phyloP scores from a whole-genome alignment of 2,797 vertebrate genomes.

The Myotis planiceps region DNA sequence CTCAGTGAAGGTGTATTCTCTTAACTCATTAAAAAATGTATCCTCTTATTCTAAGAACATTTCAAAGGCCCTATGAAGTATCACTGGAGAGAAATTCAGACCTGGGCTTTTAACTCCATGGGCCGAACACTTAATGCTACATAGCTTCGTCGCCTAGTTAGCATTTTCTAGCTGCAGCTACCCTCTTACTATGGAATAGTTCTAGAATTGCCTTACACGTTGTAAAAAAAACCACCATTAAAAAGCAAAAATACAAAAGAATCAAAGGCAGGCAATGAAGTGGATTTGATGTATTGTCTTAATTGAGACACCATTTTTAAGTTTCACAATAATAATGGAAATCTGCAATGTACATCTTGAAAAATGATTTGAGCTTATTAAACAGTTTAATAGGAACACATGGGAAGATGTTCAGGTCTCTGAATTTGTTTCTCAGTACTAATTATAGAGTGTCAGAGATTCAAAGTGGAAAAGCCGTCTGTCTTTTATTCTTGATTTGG shows the following conservation, averaged over 20 bases:
- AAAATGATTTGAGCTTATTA: conserved; percentile 21
- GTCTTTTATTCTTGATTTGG: neutral
- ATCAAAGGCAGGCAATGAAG: conserved; percentile 42
- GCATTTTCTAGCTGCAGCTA: conserved; percentile 37
- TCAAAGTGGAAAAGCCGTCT: conserved; percentile 14
- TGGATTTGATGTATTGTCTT: neutral
- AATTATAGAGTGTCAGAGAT: neutral
- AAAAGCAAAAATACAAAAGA: conserved; percentile 60
- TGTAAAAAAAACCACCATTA: conserved; percentile 63
- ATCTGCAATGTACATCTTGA: neutral
- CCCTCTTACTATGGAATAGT: conserved; percentile 19
- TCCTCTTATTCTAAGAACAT: neutral
- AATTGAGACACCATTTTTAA: conserved; percentile 38
- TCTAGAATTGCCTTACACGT: conserved; percentile 61
- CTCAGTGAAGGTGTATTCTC: conserved; percentile 35
- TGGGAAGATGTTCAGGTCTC: neutral
- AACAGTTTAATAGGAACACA: neutral
- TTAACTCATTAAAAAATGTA: conserved; percentile 17
- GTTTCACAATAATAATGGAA: conserved; percentile 16
- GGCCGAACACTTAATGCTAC: conserved; percentile 2
- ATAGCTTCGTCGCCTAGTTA: conserved; percentile 9
- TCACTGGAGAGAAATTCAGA: neutral
- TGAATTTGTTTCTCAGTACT: conserved; percentile 20
- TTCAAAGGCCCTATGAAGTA: neutral
- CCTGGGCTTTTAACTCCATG: neutral